Evolutionary conservation across 2,113 vertebrate species (phyloP), one percentile per base, ranked within the genome.

Genomic region (Craseonycteris thonglongyai): DNA sequence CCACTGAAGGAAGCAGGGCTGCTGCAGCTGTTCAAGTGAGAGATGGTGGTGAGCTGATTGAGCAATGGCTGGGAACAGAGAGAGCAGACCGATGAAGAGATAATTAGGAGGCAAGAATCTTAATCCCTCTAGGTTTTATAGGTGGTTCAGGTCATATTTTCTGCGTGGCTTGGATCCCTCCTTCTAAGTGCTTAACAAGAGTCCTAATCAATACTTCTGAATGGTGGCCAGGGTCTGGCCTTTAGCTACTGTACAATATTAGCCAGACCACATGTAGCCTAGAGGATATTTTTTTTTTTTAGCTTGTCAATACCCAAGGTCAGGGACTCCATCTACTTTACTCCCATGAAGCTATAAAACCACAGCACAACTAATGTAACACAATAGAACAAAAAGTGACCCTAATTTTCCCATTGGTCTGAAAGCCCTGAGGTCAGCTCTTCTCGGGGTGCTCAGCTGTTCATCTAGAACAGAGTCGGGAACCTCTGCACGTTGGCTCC

Each of bases 331-430:
- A 96, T 95, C 95, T 97, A 90, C 80, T 95, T 93, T 9, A 83
- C 88, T 84, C 93, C 96, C 83, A 78, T 90, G 65, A 96, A 96
- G 72, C 94, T 94, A 81, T 88, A 90, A 96, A 97, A 84, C 80
- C 90, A 90, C 47, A 78, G 59, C 33, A 87, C 63, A 74, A 58
- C 38, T 93, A 96, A 96, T 93, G 88, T 59, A 96, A 95, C 65
- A 92, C 87, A 91, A 72, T 10, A 95, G 89, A 94, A 47, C 91
- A 90, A 89, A 87, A 56, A 91, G 45, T 84, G 96, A 97, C 95
- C 95, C 71, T 95, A 97, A 96, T 97, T 96, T 97, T 97, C 68
- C 90, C 84, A 68, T 42, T 96, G 95, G 65, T 91, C 16, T 59
- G 65, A 87, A 92, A 88, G 89, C 49, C 66, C 54, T 6, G 21